Conservation (phyloP, 2,113 vertebrate species). For the Puma concolor region DNA sequence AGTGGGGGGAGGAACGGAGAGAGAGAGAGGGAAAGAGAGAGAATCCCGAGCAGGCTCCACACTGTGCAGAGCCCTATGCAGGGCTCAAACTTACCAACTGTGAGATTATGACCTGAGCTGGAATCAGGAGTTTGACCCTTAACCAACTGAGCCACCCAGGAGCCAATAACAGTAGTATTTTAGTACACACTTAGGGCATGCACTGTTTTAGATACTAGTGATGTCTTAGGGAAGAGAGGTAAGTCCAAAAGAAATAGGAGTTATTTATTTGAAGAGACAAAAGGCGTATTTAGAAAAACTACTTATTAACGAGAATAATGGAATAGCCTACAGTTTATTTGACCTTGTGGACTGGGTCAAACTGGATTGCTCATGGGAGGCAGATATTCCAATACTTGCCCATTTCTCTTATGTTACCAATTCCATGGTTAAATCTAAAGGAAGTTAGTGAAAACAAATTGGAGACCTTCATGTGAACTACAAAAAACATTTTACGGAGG, state of each 20-base stretch:
- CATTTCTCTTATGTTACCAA: conserved; percentile 1
- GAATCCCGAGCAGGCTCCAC: too few relatives aligned
- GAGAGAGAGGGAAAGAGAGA: too few relatives aligned
- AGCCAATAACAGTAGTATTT: background rate
- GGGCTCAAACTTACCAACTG: too few relatives aligned
- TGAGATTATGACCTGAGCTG: too few relatives aligned
- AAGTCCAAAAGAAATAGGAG: background rate
- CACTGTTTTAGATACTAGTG: background rate
- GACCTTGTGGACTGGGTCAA: background rate
- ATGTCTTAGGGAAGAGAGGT: background rate
- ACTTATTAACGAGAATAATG: background rate
- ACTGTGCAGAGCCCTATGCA: too few relatives aligned
- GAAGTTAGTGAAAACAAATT: background rate
- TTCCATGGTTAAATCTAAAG: background rate
- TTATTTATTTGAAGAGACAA: conserved; percentile 41
- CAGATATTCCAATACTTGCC: background rate
- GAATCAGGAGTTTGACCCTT: too few relatives aligned
- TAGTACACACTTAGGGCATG: background rate
- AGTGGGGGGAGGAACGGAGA: too few relatives aligned
- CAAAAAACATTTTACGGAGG: background rate
- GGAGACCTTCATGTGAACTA: background rate
- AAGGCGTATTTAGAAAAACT: conserved; percentile 22
- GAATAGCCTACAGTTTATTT: background rate
- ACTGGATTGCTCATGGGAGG: background rate
- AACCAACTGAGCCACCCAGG: too few relatives aligned